Percentiles rank a stretch among this genome's conserved stretches.
phyloP scores from a whole-genome alignment of 2,888 invertebrate genomes.

The Sinelater perroti region DNA sequence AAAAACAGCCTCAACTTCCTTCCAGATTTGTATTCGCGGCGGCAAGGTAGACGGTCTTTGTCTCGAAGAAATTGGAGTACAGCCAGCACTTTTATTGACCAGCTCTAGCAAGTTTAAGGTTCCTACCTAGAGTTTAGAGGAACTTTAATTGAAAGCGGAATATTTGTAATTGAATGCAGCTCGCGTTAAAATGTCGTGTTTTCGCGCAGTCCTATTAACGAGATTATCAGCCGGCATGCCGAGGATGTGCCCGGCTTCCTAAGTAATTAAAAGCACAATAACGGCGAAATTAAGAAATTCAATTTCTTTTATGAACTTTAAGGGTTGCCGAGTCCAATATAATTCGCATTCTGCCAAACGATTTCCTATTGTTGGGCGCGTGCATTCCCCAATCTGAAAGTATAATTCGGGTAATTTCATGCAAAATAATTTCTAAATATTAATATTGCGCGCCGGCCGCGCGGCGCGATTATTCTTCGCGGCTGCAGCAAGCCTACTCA shows the following conservation, averaged over 20 bases:
- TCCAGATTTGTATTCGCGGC: slow-evolving; percentile 29
- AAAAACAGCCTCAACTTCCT: slow-evolving; percentile 10
- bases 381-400: slow-evolving; percentile 13
- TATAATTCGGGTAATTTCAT: slow-evolving; percentile 15
- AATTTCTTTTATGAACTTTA: slow-evolving; percentile 46
- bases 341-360: slow-evolving; percentile 27
- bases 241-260: slow-evolving; percentile 19
- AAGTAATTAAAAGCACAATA: slow-evolving; percentile 49
- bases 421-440: slow-evolving; percentile 19
- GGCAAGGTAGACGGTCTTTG: slow-evolving; percentile 28
- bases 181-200: slow-evolving; percentile 16
- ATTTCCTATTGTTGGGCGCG: slow-evolving; percentile 17
- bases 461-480: not conserved
- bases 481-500: not conserved
- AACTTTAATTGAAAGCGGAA: slow-evolving; percentile 27
- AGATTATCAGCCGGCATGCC: slow-evolving; percentile 5
- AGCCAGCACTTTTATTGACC: slow-evolving; percentile 35
- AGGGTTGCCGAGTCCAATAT: slow-evolving; percentile 20
- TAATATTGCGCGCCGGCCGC: slow-evolving; percentile 6
- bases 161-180: slow-evolving; percentile 30
- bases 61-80: slow-evolving; percentile 30
- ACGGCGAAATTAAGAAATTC: slow-evolving; percentile 48
- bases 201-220: slow-evolving; percentile 15
- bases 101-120: slow-evolving; percentile 29
- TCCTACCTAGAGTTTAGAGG: slow-evolving; percentile 23